Base-by-base conservation (phyloP, 1,140 invertebrate species). In the Octopus sinensis region DNA sequence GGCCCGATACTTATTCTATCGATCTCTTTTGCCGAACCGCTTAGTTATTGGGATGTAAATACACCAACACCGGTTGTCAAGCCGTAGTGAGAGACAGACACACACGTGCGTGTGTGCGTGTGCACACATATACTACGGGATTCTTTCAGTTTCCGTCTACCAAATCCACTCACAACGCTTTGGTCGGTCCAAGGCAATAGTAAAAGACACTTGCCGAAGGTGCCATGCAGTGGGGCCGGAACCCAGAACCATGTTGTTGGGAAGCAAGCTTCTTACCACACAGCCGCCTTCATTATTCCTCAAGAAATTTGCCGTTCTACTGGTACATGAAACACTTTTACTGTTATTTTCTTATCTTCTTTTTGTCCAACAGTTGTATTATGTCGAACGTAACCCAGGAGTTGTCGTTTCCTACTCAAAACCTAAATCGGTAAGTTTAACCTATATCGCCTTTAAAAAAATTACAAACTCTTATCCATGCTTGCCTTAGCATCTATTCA, bases 341-440 rank as follows among this genome's bases (percentile, higher is more conserved):
- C 30, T 71, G 17, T 10, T 71, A 71, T 71, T 71, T 71, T 71
- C 30, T n/a, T 71, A 5, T 71, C 30, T 23, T 13, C 6, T 71
- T 13, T 23, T 71, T 17, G 56, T 62, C 17, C 5, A 82, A 13
- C 80, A 88, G 87, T 85, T 88, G 53, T 76, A 87, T 56, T 86
- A 87, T 23, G 86, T 87, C 76, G 87, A 87, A 62, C 77, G 81
- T 51, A 88, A 88, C 76, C 84, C 87, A 3, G 87, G 87, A 78
- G 83, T 88, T 7, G 76, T 80, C 43, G 87, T 87, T 83, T 83
- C 86, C 79, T 88, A 88, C 76, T 85, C 86, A 13, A 79, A 87
- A 53, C 86, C 86, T 6, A 86, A 84, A 17, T 71, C 68, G 30
- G 30, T 43, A 43, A 43, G 30, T 43, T 43, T 43, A 43, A 43